phyloP scores from a whole-genome alignment of 2,888 invertebrate species.

The Mythimna vitellina region DNA sequence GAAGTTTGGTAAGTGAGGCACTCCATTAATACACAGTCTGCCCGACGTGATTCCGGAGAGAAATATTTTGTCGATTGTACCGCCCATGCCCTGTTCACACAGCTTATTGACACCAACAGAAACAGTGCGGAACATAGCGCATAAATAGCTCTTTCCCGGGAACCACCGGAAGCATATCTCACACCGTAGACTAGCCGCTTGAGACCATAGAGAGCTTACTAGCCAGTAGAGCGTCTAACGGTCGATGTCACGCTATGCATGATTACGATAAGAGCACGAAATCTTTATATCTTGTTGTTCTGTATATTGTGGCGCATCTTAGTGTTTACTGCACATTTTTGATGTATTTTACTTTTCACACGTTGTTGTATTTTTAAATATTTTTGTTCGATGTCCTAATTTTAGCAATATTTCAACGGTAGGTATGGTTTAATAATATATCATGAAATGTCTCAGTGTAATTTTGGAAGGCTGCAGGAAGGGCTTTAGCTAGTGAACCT shows the following conservation, averaged over 20 bases:
- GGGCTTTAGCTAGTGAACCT: conserved; percentile 81
- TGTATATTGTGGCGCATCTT: conserved; percentile 81
- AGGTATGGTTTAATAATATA: conserved; percentile 72
- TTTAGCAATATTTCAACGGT: conserved; percentile 55
- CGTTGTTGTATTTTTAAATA: conserved; percentile 54
- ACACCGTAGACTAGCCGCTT: conserved; percentile 88
- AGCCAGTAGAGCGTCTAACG: conserved; percentile 84
- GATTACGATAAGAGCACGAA: conserved; percentile 89
- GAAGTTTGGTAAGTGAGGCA: conserved; percentile 91
- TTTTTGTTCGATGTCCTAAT: conserved; percentile 56
- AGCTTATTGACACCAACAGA: conserved; percentile 84
- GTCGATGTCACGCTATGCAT: conserved; percentile 89
- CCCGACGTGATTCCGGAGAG: conserved; percentile 90
- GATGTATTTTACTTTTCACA: conserved; percentile 65
- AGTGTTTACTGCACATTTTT: conserved; percentile 84
- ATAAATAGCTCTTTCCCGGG: conserved; percentile 90
- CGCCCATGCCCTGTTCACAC: conserved; percentile 86
- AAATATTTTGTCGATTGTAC: conserved; percentile 91
- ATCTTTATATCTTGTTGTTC: conserved; percentile 76
- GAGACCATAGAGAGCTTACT: conserved; percentile 81
- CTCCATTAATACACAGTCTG: conserved; percentile 90
- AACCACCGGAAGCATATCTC: conserved; percentile 88
- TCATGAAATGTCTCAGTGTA: conserved; percentile 75
- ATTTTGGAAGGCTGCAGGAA: conserved; percentile 78
- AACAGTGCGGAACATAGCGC: conserved; percentile 88